Evolutionary conservation across 1,140 invertebrate species (phyloP).

Genomic region (Drosophila punjabiensis): DNA sequence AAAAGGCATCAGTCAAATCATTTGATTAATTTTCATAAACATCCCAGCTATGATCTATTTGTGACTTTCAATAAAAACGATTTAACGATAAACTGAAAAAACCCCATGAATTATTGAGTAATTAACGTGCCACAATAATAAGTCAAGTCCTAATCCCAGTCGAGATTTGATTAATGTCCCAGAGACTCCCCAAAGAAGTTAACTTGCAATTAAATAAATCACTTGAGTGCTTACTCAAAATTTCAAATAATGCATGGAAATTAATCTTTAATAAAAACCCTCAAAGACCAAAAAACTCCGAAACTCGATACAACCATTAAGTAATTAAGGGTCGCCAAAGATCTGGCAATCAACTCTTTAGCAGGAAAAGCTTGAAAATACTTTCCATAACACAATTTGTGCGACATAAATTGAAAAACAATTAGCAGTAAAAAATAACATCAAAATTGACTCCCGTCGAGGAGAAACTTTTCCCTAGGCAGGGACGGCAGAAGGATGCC

Average conservation of each 20-base stretch:
- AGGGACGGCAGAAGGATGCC: slow-evolving; percentile 8
- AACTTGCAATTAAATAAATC: slow-evolving; percentile 60
- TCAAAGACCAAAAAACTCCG: background rate
- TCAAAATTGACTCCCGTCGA: slow-evolving; percentile 30
- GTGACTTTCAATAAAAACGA: background rate
- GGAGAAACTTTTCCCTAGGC: slow-evolving; percentile 31
- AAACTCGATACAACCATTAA: slow-evolving; percentile 26
- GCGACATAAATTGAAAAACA: slow-evolving; percentile 63
- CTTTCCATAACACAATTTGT: slow-evolving; percentile 52
- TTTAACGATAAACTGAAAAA: slow-evolving; percentile 13
- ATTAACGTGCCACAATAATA: slow-evolving; percentile 44
- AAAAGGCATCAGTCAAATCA: background rate
- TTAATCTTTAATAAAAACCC: slow-evolving; percentile 60
- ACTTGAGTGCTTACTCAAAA: slow-evolving; percentile 15
- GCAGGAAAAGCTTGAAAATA: slow-evolving; percentile 20
- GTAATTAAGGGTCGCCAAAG: slow-evolving; percentile 40
- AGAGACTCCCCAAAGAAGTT: slow-evolving; percentile 18
- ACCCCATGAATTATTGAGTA: slow-evolving; percentile 46
- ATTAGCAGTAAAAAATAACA: slow-evolving; percentile 64
- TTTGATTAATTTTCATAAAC: slow-evolving; percentile 1
- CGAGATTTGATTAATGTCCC: slow-evolving; percentile 67
- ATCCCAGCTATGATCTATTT: slow-evolving; percentile 4
- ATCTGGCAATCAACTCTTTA: slow-evolving; percentile 56
- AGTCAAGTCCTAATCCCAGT: slow-evolving; percentile 34
- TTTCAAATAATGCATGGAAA: slow-evolving; percentile 63